phyloP scores from a whole-genome alignment of 2,888 invertebrate species.

The Trimorus sp. region DNA sequence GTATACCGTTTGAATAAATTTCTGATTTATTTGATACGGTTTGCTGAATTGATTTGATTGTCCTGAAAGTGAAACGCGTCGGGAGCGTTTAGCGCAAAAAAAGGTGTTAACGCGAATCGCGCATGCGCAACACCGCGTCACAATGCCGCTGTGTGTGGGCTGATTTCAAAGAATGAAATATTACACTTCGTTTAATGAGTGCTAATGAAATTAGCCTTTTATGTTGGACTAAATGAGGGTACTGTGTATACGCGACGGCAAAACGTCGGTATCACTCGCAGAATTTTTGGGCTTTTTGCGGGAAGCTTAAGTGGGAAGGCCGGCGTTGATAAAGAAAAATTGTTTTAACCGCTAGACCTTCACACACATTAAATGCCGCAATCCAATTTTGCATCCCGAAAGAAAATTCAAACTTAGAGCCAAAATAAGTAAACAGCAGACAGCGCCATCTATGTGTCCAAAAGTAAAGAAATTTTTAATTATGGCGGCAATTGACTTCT shows the following conservation, averaged over 20 bases:
- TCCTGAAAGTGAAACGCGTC: no score
- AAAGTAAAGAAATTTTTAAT: no score
- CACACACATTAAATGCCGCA: no score
- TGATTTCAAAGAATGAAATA: conserved; percentile 37
- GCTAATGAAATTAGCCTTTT: conserved; percentile 36
- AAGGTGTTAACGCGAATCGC: not conserved
- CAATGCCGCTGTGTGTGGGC: conserved; percentile 2
- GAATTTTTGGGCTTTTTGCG: conserved; percentile 3
- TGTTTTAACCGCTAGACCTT: no score
- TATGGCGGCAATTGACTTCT: no score
- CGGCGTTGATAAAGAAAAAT: no score
- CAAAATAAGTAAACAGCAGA: not conserved
- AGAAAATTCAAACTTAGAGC: not conserved
- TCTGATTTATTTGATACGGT: no score
- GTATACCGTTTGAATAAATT: no score
- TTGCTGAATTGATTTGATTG: no score
- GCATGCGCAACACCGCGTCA: not conserved
- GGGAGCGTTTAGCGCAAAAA: no score
- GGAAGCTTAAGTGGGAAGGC: not conserved
- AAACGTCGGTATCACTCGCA: conserved; percentile 12
- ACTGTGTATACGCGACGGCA: conserved; percentile 19
- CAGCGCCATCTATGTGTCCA: no score
- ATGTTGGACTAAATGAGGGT: conserved; percentile 29
- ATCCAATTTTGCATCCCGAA: not conserved
- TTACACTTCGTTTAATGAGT: conserved; percentile 29